These are phyloP conservation scores for Hiodon alosoides DNA, from an alignment of 2,113 vertebrate species.

Conservation along the genomic window DNA sequence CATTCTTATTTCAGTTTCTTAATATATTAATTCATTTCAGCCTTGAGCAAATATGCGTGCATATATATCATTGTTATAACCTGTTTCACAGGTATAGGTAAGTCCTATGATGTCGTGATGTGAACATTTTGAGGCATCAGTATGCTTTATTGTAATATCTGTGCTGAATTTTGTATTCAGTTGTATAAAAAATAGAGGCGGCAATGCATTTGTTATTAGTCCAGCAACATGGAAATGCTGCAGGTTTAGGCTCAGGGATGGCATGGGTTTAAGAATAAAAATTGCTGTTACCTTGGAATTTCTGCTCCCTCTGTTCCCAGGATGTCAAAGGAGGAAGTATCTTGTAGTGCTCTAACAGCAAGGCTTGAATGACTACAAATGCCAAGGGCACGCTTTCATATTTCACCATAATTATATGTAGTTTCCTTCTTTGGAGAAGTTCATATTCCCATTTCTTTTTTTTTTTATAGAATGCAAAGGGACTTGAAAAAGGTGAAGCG, in stretches of 20 bases:
- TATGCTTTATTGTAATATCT: not conserved
- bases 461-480: not conserved
- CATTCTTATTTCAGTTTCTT: too few relatives aligned
- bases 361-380: not conserved
- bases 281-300: constrained; percentile 1
- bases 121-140: constrained; percentile 5
- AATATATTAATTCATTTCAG: not conserved
- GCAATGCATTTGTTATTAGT: constrained; percentile 15
- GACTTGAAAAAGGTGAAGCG: not conserved
- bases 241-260: constrained; percentile 4
- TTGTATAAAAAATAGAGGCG: not conserved
- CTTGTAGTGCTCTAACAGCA: not conserved
- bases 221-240: constrained; percentile 1
- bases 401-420: not conserved
- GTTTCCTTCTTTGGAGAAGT: not conserved
- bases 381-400: not conserved
- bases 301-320: constrained; percentile 14
- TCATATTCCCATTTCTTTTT: not conserved
- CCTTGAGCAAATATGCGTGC: too few relatives aligned
- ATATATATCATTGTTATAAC: too few relatives aligned
- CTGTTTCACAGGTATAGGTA: not conserved
- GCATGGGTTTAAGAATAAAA: constrained; percentile 11
- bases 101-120: not conserved
- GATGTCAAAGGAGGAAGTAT: constrained; percentile 1
- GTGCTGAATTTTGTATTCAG: constrained; percentile 13